Evolutionary conservation across 2,113 vertebrate species (phyloP).

Genomic region (Neotoma lepida): DNA sequence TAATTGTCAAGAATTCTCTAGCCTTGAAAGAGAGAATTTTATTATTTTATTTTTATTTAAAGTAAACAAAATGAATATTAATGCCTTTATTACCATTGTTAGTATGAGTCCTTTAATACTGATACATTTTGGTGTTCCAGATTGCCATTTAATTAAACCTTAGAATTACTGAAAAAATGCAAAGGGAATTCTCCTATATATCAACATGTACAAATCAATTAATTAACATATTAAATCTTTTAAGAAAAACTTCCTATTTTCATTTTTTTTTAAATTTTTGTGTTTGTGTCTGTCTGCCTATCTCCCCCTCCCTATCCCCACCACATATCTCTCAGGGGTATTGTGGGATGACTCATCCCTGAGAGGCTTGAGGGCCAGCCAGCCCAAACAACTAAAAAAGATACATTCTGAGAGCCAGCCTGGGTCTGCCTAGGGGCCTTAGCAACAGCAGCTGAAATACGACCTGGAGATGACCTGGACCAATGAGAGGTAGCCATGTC

Average conservation of each 20-base stretch:
- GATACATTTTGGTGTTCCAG: not conserved
- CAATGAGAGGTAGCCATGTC: no score
- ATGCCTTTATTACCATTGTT: conserved; percentile 5
- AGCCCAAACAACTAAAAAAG: no score
- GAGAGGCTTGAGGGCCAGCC: no score
- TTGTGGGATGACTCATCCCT: no score
- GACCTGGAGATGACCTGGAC: no score
- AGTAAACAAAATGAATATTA: conserved; percentile 31
- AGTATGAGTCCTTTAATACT: not conserved
- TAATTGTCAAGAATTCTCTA: not conserved
- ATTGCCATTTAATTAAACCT: not conserved
- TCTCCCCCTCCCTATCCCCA: not conserved
- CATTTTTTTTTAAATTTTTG: not conserved
- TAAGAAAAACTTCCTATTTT: not conserved
- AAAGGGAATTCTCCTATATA: conserved; percentile 6
- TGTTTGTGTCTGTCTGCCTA: not conserved
- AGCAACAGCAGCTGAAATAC: no score
- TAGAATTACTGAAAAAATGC: not conserved
- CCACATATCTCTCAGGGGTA: not conserved
- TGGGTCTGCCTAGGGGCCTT: no score
- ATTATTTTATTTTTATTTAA: conserved; percentile 35
- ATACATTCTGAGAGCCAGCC: no score
- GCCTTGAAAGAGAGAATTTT: not conserved
- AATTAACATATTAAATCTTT: not conserved
- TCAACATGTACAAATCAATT: not conserved